Evolutionary conservation across 2,797 vertebrate species (phyloP).

Genomic region (Enteromius paludinosus): DNA sequence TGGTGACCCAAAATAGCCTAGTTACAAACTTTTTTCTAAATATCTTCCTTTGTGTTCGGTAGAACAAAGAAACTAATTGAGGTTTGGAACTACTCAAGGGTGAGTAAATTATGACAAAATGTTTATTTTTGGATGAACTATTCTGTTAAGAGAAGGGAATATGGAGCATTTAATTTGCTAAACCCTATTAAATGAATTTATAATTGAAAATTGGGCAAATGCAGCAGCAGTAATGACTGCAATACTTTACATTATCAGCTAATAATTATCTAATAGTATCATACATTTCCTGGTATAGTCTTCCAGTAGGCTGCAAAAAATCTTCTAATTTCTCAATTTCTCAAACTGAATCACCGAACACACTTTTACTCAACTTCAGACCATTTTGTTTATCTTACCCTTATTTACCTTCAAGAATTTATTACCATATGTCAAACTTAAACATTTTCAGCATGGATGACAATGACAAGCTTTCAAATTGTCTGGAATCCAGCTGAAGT

Average conservation of each 20-base stretch:
- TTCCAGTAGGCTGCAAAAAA: not conserved
- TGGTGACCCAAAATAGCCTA: too few relatives aligned
- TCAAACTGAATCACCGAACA: not conserved
- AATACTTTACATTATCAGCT: not conserved
- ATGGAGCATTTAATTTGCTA: not conserved
- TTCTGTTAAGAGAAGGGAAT: not conserved
- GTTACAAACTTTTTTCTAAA: too few relatives aligned
- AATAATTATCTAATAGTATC: not conserved
- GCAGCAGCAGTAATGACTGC: not conserved
- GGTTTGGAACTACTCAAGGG: too few relatives aligned
- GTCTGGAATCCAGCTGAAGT: not conserved
- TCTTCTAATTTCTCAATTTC: not conserved
- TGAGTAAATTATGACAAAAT: too few relatives aligned
- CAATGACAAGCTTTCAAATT: not conserved
- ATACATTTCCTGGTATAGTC: not conserved
- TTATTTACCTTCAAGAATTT: not conserved
- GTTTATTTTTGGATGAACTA: too few relatives aligned
- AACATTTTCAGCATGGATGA: constrained; percentile 2
- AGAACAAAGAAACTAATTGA: too few relatives aligned
- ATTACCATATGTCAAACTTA: not conserved
- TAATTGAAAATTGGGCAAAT: not conserved
- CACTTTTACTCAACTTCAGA: not conserved
- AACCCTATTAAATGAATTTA: not conserved
- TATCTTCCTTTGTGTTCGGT: too few relatives aligned
- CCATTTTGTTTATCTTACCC: not conserved